phyloP scores from a whole-genome alignment of 2,113 vertebrate species.

The Synodontis membranacea region DNA sequence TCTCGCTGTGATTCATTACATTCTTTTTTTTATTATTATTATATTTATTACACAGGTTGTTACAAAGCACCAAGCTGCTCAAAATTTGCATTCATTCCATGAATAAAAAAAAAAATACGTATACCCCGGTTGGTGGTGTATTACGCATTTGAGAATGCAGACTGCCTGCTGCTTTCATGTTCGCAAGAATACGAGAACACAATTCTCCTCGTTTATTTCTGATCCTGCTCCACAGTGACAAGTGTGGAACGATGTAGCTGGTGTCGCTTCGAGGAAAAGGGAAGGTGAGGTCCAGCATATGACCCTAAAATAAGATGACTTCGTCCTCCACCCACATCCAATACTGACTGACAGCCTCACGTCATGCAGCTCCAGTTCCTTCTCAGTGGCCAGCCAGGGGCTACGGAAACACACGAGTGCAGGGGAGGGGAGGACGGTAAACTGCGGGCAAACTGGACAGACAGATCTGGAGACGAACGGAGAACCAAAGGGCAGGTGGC shows the following conservation, averaged over 20 bases:
- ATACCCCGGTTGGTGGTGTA: not conserved
- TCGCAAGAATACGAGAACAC: not conserved
- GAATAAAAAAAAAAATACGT: too few relatives aligned
- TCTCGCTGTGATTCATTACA: not conserved
- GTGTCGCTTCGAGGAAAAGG: slow-evolving; percentile 12
- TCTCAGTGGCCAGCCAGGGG: slow-evolving; percentile 57
- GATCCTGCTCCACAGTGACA: not conserved
- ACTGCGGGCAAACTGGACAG: slow-evolving; percentile 56
- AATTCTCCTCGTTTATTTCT: not conserved
- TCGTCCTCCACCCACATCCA: slow-evolving; percentile 61
- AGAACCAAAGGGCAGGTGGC: slow-evolving; percentile 62
- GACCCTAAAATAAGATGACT: slow-evolving; percentile 72
- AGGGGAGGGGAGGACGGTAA: slow-evolving; percentile 47
- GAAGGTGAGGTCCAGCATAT: slow-evolving; percentile 71
- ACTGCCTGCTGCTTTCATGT: not conserved
- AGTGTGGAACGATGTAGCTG: slow-evolving; percentile 9
- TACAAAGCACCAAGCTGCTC: not conserved
- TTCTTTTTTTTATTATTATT: not conserved
- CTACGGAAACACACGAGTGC: slow-evolving; percentile 45
- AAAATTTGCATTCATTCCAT: not conserved
- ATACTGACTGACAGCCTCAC: slow-evolving; percentile 61
- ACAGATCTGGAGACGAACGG: slow-evolving; percentile 64
- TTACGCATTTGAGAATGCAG: not conserved
- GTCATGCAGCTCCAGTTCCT: slow-evolving; percentile 56
- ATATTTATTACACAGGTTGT: not conserved